Base-by-base conservation (phyloP, 2,797 vertebrate species). In the Merluccius polli region DNA sequence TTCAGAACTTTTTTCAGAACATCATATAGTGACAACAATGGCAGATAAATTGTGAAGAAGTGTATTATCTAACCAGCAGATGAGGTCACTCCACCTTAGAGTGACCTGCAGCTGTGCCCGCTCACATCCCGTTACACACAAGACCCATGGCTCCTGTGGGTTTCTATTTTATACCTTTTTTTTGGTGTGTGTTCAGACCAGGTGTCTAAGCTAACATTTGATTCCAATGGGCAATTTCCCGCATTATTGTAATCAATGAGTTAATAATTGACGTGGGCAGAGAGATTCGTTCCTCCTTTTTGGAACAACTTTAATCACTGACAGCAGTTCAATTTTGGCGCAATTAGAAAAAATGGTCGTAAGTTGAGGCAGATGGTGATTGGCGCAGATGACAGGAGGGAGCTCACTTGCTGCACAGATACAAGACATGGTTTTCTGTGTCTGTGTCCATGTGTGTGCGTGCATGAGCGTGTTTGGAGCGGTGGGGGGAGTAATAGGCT, bases 191-290 rank as follows among this genome's bases (percentile, higher is more conserved):
- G 92, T 90, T 80, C 59, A 87, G 87, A 90, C 95, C 96, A 96
- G 95, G 96, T 97, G 96, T 94, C 94, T 93, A 52, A 82, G 76
- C 76, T 84, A 94, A 90, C 92, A 92, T 95, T 93, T 92, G 93
- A 95, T 94, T 94, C 93, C 93, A 90, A 92, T 90, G 92, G 94
- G 94, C 90, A 83, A 96, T 97, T 96, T 95, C 92, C 94, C 79
- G 93, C 95, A 95, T 96, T 96, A 95, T 95, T 95, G 94, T 94
- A 96, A 97, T 97, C 95, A 96, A 95, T 96, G 95, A 93, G 86
- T 90, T 95, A 96, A 96, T 96, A 95, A 95, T 94, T 90, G 90
- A 92, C 87, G 85, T 77, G 91, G 93, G 93, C 92, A 95, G 94
- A 94, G 93, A 95, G 92, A 92, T 92, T 91, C 86, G 92, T 93